These are phyloP conservation scores for Phalacrocorax carbo DNA, from an alignment of 2,113 vertebrate genomes.

Conservation along the genomic window DNA sequence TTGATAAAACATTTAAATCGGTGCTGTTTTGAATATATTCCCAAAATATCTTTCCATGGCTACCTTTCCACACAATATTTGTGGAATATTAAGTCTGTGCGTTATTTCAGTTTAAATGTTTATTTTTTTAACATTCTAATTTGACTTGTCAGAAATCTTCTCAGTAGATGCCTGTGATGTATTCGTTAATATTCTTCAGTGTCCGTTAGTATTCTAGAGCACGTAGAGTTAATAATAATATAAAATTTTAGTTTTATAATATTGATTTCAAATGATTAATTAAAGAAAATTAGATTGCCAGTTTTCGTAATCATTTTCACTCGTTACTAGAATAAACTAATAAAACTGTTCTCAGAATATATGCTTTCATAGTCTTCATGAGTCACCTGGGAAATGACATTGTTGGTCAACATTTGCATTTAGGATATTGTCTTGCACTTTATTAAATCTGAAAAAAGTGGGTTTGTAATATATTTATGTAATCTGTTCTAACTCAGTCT, in stretches of 20 bases:
- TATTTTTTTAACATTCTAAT: constrained; percentile 57
- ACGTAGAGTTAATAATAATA: background rate
- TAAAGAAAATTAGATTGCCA: constrained; percentile 63
- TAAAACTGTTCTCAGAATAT: constrained; percentile 51
- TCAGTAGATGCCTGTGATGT: constrained; percentile 32
- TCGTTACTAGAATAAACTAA: constrained; percentile 43
- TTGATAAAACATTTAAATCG: constrained; percentile 46
- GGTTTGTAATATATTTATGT: background rate
- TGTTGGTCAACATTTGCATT: constrained; percentile 49
- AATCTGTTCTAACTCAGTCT: background rate
- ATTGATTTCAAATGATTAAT: constrained; percentile 58
- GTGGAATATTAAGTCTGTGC: background rate
- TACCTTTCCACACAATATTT: constrained; percentile 53
- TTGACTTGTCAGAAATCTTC: constrained; percentile 60
- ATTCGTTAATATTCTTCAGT: constrained; percentile 62
- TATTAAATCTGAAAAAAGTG: constrained; percentile 2
- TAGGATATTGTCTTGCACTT: constrained; percentile 44
- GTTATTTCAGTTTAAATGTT: constrained; percentile 53
- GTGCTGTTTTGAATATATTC: constrained; percentile 55
- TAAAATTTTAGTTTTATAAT: constrained; percentile 38
- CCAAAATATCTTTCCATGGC: constrained; percentile 52
- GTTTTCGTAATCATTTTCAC: constrained; percentile 46
- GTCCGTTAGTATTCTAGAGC: constrained; percentile 56
- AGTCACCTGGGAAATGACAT: constrained; percentile 54
- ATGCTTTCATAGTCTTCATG: constrained; percentile 33